Conservation (phyloP, 53 echinoderm and acorn worm genomes). For the Arbacia lixula region DNA sequence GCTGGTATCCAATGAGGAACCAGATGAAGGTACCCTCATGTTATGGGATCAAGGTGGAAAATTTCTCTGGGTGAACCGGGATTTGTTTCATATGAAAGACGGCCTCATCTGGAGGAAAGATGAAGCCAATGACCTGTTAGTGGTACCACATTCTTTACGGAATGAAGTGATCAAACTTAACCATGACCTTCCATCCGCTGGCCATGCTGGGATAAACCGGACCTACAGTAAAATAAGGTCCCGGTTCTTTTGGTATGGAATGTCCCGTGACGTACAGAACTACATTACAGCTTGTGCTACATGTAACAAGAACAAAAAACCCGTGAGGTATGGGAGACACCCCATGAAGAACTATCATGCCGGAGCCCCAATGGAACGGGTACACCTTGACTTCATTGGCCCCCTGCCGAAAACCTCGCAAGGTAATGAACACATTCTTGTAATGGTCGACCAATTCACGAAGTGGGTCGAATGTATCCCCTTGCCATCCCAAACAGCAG, state of each 20-base stretch:
- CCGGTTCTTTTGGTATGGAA: constrained; percentile 63
- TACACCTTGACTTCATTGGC: constrained; percentile 63
- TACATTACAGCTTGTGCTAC: constrained; percentile 36
- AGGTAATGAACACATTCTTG: constrained; percentile 60
- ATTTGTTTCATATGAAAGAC: constrained; percentile 36
- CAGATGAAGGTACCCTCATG: constrained; percentile 44
- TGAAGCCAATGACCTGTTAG: neutral
- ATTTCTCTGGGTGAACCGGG: constrained; percentile 57
- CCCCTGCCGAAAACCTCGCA: constrained; percentile 61
- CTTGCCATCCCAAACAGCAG: neutral
- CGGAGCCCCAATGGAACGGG: constrained; percentile 68
- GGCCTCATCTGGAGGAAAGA: constrained; percentile 44
- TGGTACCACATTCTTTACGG: constrained; percentile 53
- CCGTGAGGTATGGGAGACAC: constrained; percentile 1
- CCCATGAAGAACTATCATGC: constrained; percentile 57
- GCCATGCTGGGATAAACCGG: constrained; percentile 60
- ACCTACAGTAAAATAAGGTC: constrained; percentile 41
- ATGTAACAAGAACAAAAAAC: constrained; percentile 64
- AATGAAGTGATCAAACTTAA: constrained; percentile 36
- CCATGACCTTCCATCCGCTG: constrained; percentile 71
- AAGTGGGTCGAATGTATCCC: constrained; percentile 46
- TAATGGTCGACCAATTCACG: constrained; percentile 71
- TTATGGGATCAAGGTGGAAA: constrained; percentile 46
- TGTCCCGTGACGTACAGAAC: constrained; percentile 36
- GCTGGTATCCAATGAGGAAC: no score